Conservation (phyloP, 2,797 vertebrate genomes). For the Acipenser oxyrinchus region DNA sequence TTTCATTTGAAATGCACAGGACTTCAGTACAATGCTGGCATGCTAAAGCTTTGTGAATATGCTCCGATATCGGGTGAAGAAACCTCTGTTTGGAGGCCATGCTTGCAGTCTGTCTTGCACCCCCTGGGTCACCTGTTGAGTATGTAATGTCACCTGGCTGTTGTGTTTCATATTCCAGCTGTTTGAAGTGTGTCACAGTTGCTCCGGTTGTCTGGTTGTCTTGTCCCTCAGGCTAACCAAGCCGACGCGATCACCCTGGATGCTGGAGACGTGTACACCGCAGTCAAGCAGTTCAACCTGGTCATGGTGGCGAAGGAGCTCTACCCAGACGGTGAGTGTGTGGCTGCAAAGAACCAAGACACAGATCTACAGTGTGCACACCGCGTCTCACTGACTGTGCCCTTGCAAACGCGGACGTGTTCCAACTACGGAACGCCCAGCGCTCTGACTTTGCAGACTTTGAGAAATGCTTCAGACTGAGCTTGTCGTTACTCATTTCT, state of each 20-base stretch:
- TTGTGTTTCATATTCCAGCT: not conserved
- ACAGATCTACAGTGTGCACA: not conserved
- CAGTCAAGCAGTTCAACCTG: conserved; percentile 75
- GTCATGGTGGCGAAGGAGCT: conserved; percentile 71
- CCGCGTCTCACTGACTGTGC: not conserved
- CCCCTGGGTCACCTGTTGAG: not conserved
- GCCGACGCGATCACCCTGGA: conserved; percentile 77
- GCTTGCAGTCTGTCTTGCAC: conserved; percentile 7
- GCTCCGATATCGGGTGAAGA: too few species aligned
- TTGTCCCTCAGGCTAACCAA: conserved; percentile 65
- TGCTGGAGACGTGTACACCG: conserved; percentile 81
- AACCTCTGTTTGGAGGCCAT: conserved; percentile 3
- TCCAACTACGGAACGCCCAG: too few species aligned
- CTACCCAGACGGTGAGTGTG: conserved; percentile 66
- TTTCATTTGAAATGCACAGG: too few species aligned
- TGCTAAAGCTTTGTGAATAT: too few species aligned
- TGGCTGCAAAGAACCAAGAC: not conserved
- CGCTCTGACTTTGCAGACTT: too few species aligned
- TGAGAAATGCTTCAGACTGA: too few species aligned
- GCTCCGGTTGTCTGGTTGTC: not conserved
- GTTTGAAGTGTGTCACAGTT: not conserved
- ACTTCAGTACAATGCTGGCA: too few species aligned
- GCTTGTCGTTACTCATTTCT: too few species aligned
- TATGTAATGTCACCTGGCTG: not conserved
- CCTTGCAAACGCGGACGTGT: not conserved